phyloP scores from a whole-genome alignment of 2,797 vertebrate species.

The Anguilla megastoma region DNA sequence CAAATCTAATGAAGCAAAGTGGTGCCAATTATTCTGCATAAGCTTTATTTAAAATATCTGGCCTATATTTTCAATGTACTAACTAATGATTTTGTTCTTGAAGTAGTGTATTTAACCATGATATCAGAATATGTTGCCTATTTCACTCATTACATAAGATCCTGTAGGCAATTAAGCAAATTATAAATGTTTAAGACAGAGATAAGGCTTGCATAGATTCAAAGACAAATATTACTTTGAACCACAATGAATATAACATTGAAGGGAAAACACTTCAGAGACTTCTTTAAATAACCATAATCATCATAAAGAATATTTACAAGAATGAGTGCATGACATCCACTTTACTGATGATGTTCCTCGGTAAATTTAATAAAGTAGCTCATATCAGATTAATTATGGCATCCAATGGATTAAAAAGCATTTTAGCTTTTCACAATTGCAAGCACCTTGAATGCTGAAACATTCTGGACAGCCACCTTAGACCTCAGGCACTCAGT shows the following conservation, averaged over 20 bases:
- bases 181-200: not conserved
- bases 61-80: not conserved
- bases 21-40: not conserved
- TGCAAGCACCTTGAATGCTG: not conserved
- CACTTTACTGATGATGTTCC: not conserved
- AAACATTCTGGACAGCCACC: not conserved
- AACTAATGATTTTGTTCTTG: not conserved
- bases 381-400: not conserved
- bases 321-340: not conserved
- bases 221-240: not conserved
- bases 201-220: not conserved
- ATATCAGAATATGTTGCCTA: not conserved
- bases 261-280: not conserved
- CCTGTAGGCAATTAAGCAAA: not conserved
- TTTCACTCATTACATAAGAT: not conserved
- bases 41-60: not conserved
- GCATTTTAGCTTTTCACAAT: not conserved
- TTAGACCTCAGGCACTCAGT: not conserved
- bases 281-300: not conserved
- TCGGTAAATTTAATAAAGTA: not conserved
- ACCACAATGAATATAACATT: not conserved
- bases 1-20: not conserved
- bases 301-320: not conserved
- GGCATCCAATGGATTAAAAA: not conserved
- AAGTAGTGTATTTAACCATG: not conserved